Percentiles rank a stretch among this genome's conserved stretches.
Evolutionary conservation across 1,140 invertebrate species (phyloP).

Genomic region (Nasonia vitripennis): DNA sequence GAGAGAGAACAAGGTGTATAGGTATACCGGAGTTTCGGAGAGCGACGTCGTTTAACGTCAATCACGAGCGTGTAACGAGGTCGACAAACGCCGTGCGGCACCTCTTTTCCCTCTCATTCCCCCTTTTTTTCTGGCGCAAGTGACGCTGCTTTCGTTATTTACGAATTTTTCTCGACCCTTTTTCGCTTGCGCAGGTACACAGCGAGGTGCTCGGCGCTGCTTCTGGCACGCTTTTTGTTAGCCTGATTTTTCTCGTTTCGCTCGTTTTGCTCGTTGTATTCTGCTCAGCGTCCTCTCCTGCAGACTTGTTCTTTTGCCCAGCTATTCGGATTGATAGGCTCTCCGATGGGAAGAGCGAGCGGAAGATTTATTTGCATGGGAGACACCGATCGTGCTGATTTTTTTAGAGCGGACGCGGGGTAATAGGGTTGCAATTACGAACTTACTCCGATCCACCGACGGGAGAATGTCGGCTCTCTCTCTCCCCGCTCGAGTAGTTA

Average conservation of each 20-base stretch:
- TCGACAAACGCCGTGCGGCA: constrained; percentile 22
- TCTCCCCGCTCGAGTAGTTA: no score
- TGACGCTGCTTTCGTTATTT: constrained; percentile 36
- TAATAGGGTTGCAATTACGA: neutral
- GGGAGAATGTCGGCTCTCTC: neutral
- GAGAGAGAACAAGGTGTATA: neutral
- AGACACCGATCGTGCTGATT: neutral
- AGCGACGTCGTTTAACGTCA: constrained; percentile 49
- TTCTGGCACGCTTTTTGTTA: constrained; percentile 19
- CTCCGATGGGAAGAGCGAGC: neutral
- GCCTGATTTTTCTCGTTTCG: neutral
- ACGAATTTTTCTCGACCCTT: constrained; percentile 4
- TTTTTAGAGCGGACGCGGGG: neutral
- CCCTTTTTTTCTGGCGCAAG: neutral
- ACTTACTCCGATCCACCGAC: no score
- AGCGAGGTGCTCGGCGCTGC: neutral
- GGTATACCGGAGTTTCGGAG: neutral
- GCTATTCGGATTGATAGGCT: neutral
- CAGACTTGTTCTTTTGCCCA: neutral
- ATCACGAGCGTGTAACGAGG: constrained; percentile 48
- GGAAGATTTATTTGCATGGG: neutral
- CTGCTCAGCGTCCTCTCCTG: no score
- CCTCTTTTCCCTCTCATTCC: constrained; percentile 1
- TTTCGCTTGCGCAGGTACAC: neutral
- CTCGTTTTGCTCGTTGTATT: neutral